A percentile compares a stretch with the other conserved stretches of the same genome.
Conservation (phyloP, 2,113 vertebrate genomes). For the Cardinalis cardinalis region DNA sequence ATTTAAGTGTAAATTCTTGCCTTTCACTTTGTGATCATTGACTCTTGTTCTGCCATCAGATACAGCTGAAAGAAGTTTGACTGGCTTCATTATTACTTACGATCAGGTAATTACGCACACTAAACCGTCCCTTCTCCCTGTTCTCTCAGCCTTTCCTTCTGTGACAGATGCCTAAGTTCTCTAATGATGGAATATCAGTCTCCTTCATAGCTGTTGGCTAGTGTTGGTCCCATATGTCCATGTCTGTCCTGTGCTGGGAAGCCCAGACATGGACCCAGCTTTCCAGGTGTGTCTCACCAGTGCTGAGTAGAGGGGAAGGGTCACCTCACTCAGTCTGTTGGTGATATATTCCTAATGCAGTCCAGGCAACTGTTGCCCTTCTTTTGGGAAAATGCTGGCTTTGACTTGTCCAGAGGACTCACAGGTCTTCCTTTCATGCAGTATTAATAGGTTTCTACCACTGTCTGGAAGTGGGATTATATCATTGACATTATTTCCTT, state of each 20-base stretch:
- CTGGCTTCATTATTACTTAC: not conserved
- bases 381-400: not conserved
- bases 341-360: not conserved
- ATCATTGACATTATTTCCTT: not conserved
- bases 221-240: rapidly evolving
- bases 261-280: not conserved
- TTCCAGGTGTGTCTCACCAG: not conserved
- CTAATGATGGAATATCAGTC: not conserved
- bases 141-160: not conserved
- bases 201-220: not conserved
- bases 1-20: not conserved
- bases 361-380: not conserved
- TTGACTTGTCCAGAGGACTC: not conserved
- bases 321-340: not conserved
- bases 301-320: not conserved
- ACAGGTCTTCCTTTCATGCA: not conserved
- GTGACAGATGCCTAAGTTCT: not conserved
- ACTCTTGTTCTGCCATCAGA: not conserved
- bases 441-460: not conserved
- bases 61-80: not conserved
- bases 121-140: not conserved
- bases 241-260: not conserved
- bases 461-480: not conserved
- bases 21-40: not conserved
- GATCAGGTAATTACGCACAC: not conserved